These are phyloP conservation scores for Eudyptes chrysolophus DNA, from an alignment of 2,113 vertebrate species.

Conservation along the genomic window DNA sequence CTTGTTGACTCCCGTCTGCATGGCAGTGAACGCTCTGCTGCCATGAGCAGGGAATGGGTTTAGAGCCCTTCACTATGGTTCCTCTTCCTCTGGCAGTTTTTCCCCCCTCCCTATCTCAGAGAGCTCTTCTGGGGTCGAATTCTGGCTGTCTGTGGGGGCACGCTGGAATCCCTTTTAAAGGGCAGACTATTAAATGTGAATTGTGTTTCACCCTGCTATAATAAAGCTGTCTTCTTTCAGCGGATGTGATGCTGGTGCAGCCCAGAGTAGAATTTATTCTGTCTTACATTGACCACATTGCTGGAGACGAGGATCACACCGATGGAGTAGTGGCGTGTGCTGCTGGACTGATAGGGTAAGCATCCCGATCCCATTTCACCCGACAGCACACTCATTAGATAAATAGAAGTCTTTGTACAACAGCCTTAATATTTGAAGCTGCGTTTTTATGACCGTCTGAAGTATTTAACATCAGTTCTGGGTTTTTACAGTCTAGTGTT, in stretches of 20 bases:
- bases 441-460: background rate
- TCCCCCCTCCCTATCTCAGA: background rate
- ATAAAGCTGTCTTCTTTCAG: constrained; percentile 60
- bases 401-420: no score
- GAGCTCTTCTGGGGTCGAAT: rapidly evolving
- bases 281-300: constrained; percentile 97
- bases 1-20: background rate
- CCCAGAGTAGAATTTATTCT: constrained; percentile 98
- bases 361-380: rapidly evolving
- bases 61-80: background rate
- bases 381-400: rapidly evolving
- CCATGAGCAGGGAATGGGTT: rapidly evolving
- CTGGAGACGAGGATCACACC: constrained; percentile 95
- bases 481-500: rapidly evolving
- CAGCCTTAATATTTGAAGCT: background rate
- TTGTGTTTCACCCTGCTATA: background rate
- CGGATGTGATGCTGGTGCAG: constrained; percentile 97
- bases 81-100: background rate
- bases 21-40: background rate
- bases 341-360: constrained; percentile 92
- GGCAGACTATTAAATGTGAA: rapidly evolving
- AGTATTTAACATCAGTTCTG: rapidly evolving
- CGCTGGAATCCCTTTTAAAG: background rate
- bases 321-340: constrained; percentile 94
- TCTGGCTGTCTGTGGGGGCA: rapidly evolving